Percentiles rank a stretch among this genome's conserved stretches.
Conservation (phyloP, 2,113 vertebrate genomes). For the Lethenteron camtschaticum region DNA sequence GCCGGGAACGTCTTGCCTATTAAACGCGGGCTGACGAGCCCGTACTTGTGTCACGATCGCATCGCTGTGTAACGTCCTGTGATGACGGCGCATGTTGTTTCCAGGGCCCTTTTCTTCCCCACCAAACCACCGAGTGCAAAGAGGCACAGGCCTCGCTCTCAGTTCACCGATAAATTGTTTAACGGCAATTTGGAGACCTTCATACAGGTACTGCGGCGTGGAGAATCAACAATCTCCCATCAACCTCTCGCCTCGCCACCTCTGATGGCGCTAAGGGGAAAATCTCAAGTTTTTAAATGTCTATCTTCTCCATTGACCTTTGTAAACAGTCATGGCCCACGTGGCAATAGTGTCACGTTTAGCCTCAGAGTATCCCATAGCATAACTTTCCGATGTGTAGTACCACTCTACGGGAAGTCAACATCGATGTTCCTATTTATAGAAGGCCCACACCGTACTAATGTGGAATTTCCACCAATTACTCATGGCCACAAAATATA, state of each 20-base stretch:
- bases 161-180: constrained; percentile 82
- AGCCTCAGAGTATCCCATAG: constrained; percentile 19
- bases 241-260: too few relatives aligned
- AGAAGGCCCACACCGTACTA: too few relatives aligned
- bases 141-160: constrained; percentile 56
- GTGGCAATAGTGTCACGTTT: background rate
- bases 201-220: constrained; percentile 52
- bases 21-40: too few relatives aligned
- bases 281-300: constrained; percentile 9
- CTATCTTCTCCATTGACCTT: background rate
- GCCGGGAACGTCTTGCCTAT: too few relatives aligned
- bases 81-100: constrained; percentile 15
- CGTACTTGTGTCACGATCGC: too few relatives aligned
- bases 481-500: too few relatives aligned
- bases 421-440: too few relatives aligned
- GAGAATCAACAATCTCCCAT: constrained; percentile 17
- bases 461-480: too few relatives aligned
- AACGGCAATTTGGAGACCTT: constrained; percentile 86
- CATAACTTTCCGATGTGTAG: constrained; percentile 12
- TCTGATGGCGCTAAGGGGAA: too few relatives aligned
- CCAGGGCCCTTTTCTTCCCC: constrained; percentile 63
- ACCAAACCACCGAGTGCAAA: constrained; percentile 59
- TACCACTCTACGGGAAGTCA: too few relatives aligned
- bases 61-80: background rate
- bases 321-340: constrained; percentile 4